A percentile compares a stretch with the other conserved stretches of the same genome.
These are phyloP conservation scores for Hoplodrina ambigua DNA, from an alignment of 2,888 invertebrate species.

Conservation along the genomic window DNA sequence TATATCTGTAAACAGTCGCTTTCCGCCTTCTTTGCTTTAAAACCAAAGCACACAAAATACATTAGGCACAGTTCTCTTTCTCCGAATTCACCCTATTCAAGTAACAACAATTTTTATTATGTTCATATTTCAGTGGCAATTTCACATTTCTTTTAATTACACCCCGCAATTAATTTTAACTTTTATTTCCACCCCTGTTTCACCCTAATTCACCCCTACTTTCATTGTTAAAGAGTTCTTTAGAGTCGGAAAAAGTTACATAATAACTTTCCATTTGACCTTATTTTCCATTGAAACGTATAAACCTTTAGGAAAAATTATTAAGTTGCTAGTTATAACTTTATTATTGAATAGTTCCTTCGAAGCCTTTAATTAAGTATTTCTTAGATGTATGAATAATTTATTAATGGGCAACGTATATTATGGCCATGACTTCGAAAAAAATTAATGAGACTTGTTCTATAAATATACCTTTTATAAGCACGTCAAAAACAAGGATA, in stretches of 20 bases:
- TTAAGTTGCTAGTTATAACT: not conserved
- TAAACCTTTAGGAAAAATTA: slow-evolving; percentile 9
- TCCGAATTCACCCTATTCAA: slow-evolving; percentile 1
- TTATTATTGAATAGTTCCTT: slow-evolving; percentile 14
- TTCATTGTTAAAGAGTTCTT: slow-evolving; percentile 15
- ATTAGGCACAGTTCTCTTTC: not conserved
- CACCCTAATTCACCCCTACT: slow-evolving; percentile 13
- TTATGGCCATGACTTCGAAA: not conserved
- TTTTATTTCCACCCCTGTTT: slow-evolving; percentile 20
- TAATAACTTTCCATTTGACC: slow-evolving; percentile 21
- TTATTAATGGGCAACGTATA: not conserved
- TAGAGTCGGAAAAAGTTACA: slow-evolving; percentile 14
- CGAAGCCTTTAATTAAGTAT: slow-evolving; percentile 4
- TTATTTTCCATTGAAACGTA: slow-evolving; percentile 17
- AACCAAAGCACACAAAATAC: not conserved
- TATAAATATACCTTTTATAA: not conserved
- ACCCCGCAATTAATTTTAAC: slow-evolving; percentile 30
- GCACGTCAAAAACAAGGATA: too few species aligned
- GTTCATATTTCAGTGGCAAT: slow-evolving; percentile 35
- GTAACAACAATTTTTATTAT: slow-evolving; percentile 26
- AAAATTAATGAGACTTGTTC: not conserved
- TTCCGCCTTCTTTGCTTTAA: too few species aligned
- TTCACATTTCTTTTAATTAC: slow-evolving; percentile 35
- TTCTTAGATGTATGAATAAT: not conserved
- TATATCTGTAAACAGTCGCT: too few species aligned